phyloP scores from a whole-genome alignment of 2,113 vertebrate species.

The Melanostigma gelatinosum region DNA sequence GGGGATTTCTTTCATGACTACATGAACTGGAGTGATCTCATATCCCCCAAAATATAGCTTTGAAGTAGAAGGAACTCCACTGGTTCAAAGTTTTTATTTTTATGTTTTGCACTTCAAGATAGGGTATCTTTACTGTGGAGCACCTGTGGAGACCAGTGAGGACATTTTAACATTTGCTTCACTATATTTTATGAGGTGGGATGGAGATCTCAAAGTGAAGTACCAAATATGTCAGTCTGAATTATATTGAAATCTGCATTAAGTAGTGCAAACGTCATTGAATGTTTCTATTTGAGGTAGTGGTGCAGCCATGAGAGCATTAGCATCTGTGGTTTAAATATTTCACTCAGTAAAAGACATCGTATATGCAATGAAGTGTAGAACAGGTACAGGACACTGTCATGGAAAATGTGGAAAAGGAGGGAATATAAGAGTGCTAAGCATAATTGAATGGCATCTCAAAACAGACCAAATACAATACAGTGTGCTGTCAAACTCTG shows the following conservation, averaged over 20 bases:
- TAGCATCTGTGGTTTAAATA: constrained; percentile 12
- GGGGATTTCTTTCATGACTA: not conserved
- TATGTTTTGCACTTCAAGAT: not conserved
- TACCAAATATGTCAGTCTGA: not conserved
- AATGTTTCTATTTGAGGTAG: constrained; percentile 4
- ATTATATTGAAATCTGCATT: not conserved
- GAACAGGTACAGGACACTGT: too few relatives aligned
- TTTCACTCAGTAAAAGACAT: not conserved
- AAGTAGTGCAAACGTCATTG: not conserved
- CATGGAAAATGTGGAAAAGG: too few relatives aligned
- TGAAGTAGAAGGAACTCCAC: constrained; percentile 24
- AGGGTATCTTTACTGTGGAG: not conserved
- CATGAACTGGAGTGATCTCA: constrained; percentile 10
- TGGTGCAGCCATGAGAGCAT: not conserved
- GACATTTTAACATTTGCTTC: not conserved
- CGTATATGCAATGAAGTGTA: not conserved
- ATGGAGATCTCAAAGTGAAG: not conserved
- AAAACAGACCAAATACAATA: constrained; percentile 33
- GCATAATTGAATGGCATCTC: constrained; percentile 4
- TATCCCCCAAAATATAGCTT: constrained; percentile 6
- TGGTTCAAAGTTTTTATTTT: constrained; percentile 13
- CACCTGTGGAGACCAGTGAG: constrained; percentile 6
- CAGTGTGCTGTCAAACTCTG: constrained; percentile 28
- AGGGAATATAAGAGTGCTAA: not conserved
- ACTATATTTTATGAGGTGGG: not conserved